Evolutionary conservation across 2,888 invertebrate genomes (phyloP), one percentile per base, ranked within the genome.

Genomic region (Myopa tessellatipennis): DNA sequence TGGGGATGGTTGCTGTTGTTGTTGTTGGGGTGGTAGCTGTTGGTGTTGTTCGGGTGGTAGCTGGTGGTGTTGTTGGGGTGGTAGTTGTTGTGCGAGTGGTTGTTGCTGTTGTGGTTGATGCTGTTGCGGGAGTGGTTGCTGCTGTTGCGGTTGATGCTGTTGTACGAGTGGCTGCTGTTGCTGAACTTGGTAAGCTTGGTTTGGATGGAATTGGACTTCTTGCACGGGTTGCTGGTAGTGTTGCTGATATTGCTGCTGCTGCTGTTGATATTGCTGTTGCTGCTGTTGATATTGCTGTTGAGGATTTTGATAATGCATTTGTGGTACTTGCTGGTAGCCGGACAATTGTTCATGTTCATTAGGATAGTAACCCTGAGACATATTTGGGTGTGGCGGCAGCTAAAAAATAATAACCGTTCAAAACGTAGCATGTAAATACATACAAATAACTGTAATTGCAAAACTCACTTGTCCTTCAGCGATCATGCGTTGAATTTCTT

Each of bases 401-500:
- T 87, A 76, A 50, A 82, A 79, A 76, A 34, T 70, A 74, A 34
- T 26, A 38, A 65, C 55, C 5, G 18, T 38, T 60, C 3, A 58
- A 3, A 65, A 74, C 26, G 18, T 16, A 4, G 16, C 26, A 26
- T 26, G 26, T 2, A 8, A 38, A 26, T 7, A 1, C 3, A 16
- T 40, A 52, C 8, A 60, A 8, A 61, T 36, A 71, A 58, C 55
- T 55, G 4, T 45, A 34, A 6, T n/a, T 63, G 0, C 10, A 67
- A 12, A 36, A 78, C 55, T 61, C 85, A 95, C 94, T 90, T 93
- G 89, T 83, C 94, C 94, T 83, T 93, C 92, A 36, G 92, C 91
- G 81, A 94, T 91, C 87, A 94, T 88, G 80, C 91, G 91, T 84
- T 91, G 91, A 60, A 94, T 88, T 87, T 95, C 94, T 80, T 92